These are phyloP conservation scores for Sogatella furcifera DNA, from an alignment of 1,140 invertebrate genomes.

Conservation along the genomic window DNA sequence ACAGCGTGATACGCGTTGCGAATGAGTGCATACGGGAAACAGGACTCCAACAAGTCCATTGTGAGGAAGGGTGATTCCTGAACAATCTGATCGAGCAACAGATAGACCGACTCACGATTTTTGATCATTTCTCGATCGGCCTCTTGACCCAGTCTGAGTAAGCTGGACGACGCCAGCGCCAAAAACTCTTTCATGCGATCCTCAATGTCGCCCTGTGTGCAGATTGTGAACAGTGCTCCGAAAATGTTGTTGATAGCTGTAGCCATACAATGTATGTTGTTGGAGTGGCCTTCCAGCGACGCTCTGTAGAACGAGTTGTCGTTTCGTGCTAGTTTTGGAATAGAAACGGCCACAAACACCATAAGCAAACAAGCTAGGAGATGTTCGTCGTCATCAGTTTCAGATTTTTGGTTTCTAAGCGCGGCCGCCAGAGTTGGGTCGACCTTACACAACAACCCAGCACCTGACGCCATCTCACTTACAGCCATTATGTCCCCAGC, in stretches of 20 bases:
- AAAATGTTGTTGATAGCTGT: constrained; percentile 95
- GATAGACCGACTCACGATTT: constrained; percentile 92
- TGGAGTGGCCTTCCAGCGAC: constrained; percentile 87
- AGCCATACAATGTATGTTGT: constrained; percentile 97
- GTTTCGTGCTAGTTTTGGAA: constrained; percentile 88
- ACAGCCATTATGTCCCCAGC: constrained; percentile 87
- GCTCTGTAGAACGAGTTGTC: constrained; percentile 84
- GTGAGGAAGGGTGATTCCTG: constrained; percentile 95
- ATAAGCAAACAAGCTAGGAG: constrained; percentile 88
- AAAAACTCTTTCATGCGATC: constrained; percentile 97
- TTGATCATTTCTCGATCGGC: constrained; percentile 87
- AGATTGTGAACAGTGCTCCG: constrained; percentile 90
- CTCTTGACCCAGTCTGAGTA: constrained; percentile 88
- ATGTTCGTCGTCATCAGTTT: constrained; percentile 80
- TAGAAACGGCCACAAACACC: constrained; percentile 97
- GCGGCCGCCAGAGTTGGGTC: constrained; percentile 89
- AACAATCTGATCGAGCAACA: constrained; percentile 90
- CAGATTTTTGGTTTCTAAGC: constrained; percentile 75
- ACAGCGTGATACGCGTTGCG: constrained; percentile 94
- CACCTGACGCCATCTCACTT: constrained; percentile 93
- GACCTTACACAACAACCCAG: constrained; percentile 84
- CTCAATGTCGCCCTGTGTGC: constrained; percentile 89
- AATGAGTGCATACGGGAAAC: constrained; percentile 94
- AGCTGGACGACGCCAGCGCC: constrained; percentile 89
- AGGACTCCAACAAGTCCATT: constrained; percentile 95